Percentiles rank a stretch among this genome's conserved stretches.
Evolutionary conservation across 2,113 vertebrate genomes (phyloP).

Genomic region (Cettia cetti): DNA sequence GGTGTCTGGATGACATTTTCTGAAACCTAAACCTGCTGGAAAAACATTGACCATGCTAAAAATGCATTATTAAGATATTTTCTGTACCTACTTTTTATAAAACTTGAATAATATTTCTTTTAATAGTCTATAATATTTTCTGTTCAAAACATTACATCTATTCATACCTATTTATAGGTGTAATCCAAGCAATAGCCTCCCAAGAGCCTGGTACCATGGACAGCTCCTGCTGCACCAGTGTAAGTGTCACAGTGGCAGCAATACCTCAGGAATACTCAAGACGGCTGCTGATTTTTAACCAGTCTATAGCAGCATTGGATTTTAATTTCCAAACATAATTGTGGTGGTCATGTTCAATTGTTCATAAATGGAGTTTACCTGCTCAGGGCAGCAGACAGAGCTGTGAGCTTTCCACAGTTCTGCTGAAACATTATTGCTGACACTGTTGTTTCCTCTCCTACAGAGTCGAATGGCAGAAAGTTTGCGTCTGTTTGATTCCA

Average conservation of each 20-base stretch:
- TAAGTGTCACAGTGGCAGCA: rapidly evolving
- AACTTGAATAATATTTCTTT: neutral
- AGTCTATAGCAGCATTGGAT: neutral
- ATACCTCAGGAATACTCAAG: rapidly evolving
- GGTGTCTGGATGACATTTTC: neutral
- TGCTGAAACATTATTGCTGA: neutral
- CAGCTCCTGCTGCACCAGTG: neutral
- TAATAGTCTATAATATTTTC: neutral
- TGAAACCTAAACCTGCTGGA: neutral
- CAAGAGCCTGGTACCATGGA: neutral
- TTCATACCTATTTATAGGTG: neutral
- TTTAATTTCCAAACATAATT: neutral
- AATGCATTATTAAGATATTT: neutral
- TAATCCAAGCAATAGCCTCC: neutral
- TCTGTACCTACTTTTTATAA: neutral
- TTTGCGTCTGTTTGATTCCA: constrained; percentile 97
- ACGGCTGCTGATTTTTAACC: rapidly evolving
- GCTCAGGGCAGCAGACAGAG: neutral
- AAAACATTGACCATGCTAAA: neutral
- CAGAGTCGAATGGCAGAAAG: constrained; percentile 99
- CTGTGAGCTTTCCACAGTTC: neutral
- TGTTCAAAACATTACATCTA: neutral
- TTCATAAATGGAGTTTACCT: neutral
- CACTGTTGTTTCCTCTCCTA: neutral
- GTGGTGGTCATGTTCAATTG: neutral